Conservation (phyloP, 2,797 vertebrate genomes). For the Gymnopithys bicolor region DNA sequence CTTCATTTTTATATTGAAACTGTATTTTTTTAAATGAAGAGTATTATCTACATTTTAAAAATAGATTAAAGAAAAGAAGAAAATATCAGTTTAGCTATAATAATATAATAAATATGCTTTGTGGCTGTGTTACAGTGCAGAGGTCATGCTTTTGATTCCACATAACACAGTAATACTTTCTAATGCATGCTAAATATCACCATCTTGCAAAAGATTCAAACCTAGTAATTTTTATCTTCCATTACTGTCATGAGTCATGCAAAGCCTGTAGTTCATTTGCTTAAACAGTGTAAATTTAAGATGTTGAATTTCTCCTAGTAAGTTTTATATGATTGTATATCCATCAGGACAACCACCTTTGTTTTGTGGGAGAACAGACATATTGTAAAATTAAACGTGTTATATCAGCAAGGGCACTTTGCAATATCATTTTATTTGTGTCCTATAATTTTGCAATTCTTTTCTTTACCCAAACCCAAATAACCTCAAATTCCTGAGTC, state of each 20-base stretch:
- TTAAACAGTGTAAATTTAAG: not conserved
- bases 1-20: not conserved
- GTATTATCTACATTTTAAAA: not conserved
- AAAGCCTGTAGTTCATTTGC: not conserved
- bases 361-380: not conserved
- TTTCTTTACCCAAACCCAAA: not conserved
- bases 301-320: not conserved
- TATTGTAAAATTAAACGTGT: not conserved
- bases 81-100: not conserved
- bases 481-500: not conserved
- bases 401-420: not conserved
- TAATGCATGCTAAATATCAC: not conserved
- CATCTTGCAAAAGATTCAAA: not conserved
- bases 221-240: not conserved
- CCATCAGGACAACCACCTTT: not conserved
- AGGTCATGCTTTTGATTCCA: not conserved
- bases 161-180: not conserved
- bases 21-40: not conserved
- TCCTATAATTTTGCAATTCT: not conserved
- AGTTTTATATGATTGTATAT: not conserved
- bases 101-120: not conserved
- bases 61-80: not conserved
- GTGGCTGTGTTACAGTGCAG: not conserved
- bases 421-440: not conserved
- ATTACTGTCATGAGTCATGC: not conserved